Conservation (phyloP, 2,797 vertebrate genomes). For the Sebastolobus alascanus region DNA sequence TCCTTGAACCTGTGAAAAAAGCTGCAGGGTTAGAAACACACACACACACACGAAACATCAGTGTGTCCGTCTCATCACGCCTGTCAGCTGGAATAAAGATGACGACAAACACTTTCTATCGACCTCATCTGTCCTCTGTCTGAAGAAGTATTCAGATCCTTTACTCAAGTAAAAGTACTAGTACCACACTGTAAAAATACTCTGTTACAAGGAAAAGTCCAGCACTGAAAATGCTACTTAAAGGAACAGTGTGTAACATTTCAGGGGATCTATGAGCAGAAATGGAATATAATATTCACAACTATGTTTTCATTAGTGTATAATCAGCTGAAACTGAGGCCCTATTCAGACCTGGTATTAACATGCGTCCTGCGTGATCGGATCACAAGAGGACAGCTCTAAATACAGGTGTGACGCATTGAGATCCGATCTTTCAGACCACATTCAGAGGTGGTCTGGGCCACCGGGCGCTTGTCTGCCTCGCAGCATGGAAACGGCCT, state of each 20-base stretch:
- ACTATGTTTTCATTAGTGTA: too few relatives aligned
- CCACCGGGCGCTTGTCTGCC: too few relatives aligned
- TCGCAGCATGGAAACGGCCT: too few relatives aligned
- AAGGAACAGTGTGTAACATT: too few relatives aligned
- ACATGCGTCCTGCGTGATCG: too few relatives aligned
- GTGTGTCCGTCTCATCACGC: not conserved
- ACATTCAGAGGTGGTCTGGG: accelerated
- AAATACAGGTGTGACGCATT: too few relatives aligned
- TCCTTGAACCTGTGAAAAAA: constrained; percentile 87
- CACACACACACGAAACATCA: not conserved
- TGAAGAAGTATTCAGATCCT: not conserved
- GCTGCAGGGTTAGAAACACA: constrained; percentile 54
- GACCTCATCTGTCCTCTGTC: not conserved
- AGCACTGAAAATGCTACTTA: not conserved
- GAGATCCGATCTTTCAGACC: too few relatives aligned
- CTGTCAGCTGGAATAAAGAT: constrained; percentile 15
- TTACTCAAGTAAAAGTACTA: not conserved
- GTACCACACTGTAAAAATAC: not conserved
- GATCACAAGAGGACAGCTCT: too few relatives aligned
- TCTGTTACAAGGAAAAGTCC: not conserved
- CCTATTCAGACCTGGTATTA: too few relatives aligned
- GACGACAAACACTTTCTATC: not conserved
- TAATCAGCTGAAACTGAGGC: not conserved
- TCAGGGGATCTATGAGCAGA: too few relatives aligned
- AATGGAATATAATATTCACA: too few relatives aligned